Base-by-base conservation (phyloP, 2,113 vertebrate species). In the Rafetus swinhoei region DNA sequence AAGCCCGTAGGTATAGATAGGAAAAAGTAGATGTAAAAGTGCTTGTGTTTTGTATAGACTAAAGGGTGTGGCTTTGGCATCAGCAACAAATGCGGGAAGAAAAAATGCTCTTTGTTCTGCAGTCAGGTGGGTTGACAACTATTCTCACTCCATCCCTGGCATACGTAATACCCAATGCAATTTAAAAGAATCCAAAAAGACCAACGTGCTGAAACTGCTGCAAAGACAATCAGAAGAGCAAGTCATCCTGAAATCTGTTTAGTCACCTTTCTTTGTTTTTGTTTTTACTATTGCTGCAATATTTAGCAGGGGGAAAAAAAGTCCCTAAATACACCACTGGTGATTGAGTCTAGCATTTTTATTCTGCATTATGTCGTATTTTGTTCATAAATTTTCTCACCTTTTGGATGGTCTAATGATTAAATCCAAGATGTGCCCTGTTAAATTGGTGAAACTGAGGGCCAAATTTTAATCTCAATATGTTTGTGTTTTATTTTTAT, bases 31-130 rank as follows among this genome's bases (percentile, higher is more conserved):
- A 82, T n/a, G 69, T 2, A 86, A 65, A 52, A 5, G 22, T 29
- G 69, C 93, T 39, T 1, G 0, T 22, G 74, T 79, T 96, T 89
- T 72, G 86, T 86, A 76, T 54, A 94, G 93, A 92, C 0, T 9
- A 5, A 72, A 72, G 93, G 93, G 91, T 92, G 94, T 92, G 96
- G 94, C 91, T 97, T 90, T 11, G 89, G 91, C 89, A 90, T 85
- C 76, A n/a, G 69, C 82, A 91, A 82, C 84, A 93, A 96, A 92
- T 80, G 84, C 95, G 85, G 80, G 79, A 87, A 93, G 92, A 90
- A 96, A 74, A 95, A 95, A 90, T 74, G 77, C 92, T 96, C 91
- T 97, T 96, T 96, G 94, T 96, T 93, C 94, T 90, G 52, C 80
- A 87, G 81, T 95, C 89, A 92, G 91, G 96, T 95, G 74, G 84